Evolutionary conservation across 2,113 vertebrate genomes (phyloP).

Genomic region (Ammodytes dubius): DNA sequence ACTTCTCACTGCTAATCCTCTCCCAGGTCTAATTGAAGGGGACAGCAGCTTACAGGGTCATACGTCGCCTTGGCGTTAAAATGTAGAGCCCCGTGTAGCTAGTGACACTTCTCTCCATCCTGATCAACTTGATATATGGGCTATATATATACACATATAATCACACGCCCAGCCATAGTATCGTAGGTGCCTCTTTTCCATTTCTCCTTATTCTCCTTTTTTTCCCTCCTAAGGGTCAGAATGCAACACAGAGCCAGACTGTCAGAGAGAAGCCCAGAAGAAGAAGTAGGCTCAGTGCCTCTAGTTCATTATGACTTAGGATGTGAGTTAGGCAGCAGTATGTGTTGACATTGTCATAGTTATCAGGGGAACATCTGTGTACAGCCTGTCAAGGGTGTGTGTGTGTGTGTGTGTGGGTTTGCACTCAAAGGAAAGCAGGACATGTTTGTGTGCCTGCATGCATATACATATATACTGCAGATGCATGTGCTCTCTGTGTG

Average conservation of each 20-base stretch:
- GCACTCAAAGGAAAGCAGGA: slow-evolving; percentile 43
- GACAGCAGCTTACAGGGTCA: slow-evolving; percentile 61
- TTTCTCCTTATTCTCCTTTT: slow-evolving; percentile 34
- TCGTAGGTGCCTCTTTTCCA: slow-evolving; percentile 33
- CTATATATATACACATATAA: neutral
- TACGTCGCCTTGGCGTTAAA: slow-evolving; percentile 28
- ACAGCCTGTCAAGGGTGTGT: slow-evolving; percentile 71
- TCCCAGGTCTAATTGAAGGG: slow-evolving; percentile 67
- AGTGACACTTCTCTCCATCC: slow-evolving; percentile 55
- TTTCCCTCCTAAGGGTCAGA: slow-evolving; percentile 60
- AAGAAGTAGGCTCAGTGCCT: slow-evolving; percentile 57
- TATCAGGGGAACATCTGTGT: slow-evolving; percentile 74
- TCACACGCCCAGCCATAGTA: slow-evolving; percentile 27
- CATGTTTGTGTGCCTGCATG: slow-evolving; percentile 65
- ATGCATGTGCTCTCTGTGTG: slow-evolving; percentile 24
- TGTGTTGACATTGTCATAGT: slow-evolving; percentile 79
- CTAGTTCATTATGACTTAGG: slow-evolving; percentile 75
- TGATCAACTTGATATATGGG: slow-evolving; percentile 10
- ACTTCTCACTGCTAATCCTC: slow-evolving; percentile 56
- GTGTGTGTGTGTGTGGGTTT: slow-evolving; percentile 28
- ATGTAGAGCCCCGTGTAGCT: slow-evolving; percentile 8
- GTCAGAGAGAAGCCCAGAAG: slow-evolving; percentile 69
- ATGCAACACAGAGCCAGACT: slow-evolving; percentile 68
- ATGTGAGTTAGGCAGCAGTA: slow-evolving; percentile 68
- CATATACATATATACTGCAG: slow-evolving; percentile 58